A percentile compares a stretch with the other conserved stretches of the same genome.
Evolutionary conservation across 2,888 invertebrate genomes (phyloP).

Genomic region (Eupithecia insigniata): DNA sequence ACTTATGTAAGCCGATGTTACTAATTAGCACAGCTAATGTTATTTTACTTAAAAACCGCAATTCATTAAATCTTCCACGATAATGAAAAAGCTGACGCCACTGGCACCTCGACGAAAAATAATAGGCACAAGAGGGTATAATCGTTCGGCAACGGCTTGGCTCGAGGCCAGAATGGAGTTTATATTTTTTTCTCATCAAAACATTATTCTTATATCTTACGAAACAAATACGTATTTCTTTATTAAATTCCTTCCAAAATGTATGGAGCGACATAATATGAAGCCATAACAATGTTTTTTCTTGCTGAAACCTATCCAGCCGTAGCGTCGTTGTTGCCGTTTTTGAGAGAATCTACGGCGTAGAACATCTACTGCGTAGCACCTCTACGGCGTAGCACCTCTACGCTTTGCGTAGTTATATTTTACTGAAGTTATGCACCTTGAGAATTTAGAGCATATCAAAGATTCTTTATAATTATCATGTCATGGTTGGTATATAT

Average conservation of each 20-base stretch:
- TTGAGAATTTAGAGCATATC: no score
- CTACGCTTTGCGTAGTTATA: background rate
- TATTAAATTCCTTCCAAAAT: background rate
- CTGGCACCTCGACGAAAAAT: slow-evolving; percentile 34
- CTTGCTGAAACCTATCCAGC: background rate
- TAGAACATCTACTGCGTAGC: background rate
- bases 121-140: slow-evolving; percentile 60
- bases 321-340: background rate
- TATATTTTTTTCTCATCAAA: slow-evolving; percentile 59
- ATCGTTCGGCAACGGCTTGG: slow-evolving; percentile 61
- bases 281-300: background rate
- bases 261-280: background rate
- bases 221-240: slow-evolving; percentile 19
- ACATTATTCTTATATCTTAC: slow-evolving; percentile 43
- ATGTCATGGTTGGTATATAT: no score
- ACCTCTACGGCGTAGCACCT: background rate
- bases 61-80: background rate
- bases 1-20: background rate
- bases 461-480: no score
- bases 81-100: slow-evolving; percentile 15
- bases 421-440: background rate
- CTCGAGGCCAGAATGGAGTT: slow-evolving; percentile 57
- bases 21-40: background rate
- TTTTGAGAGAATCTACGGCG: slow-evolving; percentile 3
- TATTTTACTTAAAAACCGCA: background rate